A percentile compares a stretch with the other conserved stretches of the same genome.
These are phyloP conservation scores for Hafferia zeledoni DNA, from an alignment of 2,797 vertebrate genomes.

Conservation along the genomic window DNA sequence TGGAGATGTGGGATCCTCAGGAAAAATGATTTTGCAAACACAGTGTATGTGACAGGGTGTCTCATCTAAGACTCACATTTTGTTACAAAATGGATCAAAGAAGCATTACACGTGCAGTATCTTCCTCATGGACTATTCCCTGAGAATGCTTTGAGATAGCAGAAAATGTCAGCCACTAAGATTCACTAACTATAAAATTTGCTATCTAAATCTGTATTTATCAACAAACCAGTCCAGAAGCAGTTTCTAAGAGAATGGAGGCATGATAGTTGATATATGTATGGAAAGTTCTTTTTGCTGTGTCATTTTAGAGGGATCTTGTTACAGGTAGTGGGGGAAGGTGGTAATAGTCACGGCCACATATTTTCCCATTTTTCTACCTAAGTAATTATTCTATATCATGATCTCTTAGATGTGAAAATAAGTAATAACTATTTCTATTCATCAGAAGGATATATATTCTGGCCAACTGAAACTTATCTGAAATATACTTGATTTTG, in stretches of 20 bases:
- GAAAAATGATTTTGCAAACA: background rate
- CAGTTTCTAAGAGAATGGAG: background rate
- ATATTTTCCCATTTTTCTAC: background rate
- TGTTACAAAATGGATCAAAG: background rate
- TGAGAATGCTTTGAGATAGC: background rate
- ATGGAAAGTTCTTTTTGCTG: background rate
- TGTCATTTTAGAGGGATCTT: background rate
- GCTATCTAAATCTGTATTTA: background rate
- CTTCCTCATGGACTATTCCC: background rate
- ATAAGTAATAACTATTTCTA: background rate
- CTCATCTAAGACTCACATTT: background rate
- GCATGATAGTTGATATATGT: background rate
- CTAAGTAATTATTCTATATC: background rate
- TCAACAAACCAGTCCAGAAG: background rate
- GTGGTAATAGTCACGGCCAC: background rate
- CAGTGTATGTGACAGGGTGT: background rate
- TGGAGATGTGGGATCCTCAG: background rate
- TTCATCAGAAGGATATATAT: background rate
- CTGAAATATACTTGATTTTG: background rate
- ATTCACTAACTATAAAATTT: background rate
- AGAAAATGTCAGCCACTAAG: background rate
- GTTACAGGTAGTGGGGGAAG: background rate
- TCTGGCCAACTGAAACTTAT: background rate
- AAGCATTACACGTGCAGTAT: background rate
- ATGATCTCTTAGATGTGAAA: background rate